A percentile compares a stretch with the other conserved stretches of the same genome.
Conservation (phyloP, 1,140 invertebrate genomes). For the Bombus turneri region DNA sequence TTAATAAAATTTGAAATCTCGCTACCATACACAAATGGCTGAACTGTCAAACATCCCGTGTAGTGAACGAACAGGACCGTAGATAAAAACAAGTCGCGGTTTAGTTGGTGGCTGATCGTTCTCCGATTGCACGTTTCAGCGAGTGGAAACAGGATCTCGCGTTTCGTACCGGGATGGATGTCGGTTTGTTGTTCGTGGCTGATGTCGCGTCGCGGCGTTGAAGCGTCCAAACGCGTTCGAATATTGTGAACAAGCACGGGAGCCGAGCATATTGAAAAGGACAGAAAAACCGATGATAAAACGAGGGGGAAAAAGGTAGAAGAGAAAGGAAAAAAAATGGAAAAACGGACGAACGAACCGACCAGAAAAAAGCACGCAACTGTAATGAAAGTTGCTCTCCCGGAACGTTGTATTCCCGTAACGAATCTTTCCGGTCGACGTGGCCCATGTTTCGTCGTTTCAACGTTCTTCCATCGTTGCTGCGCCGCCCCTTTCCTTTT, state of each 20-base stretch:
- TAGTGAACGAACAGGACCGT: not conserved
- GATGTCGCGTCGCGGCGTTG: not conserved
- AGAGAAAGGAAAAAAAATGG: not conserved
- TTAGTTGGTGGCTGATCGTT: not conserved
- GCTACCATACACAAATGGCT: not conserved
- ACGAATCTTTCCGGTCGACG: conserved; percentile 58
- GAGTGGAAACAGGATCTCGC: not conserved
- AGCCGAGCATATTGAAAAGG: conserved; percentile 21
- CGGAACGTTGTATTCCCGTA: conserved; percentile 38
- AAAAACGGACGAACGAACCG: not conserved
- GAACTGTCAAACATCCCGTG: not conserved
- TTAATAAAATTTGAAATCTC: not conserved
- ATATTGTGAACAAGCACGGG: not conserved
- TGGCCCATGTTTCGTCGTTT: conserved; percentile 40
- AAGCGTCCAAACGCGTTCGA: conserved; percentile 1
- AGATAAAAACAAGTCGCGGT: conserved; percentile 14
- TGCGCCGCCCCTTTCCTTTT: not conserved
- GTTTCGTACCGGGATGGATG: not conserved
- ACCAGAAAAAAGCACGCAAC: conserved; percentile 1
- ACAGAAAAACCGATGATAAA: conserved; percentile 15
- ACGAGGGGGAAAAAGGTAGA: not conserved
- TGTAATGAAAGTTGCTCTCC: conserved; percentile 53
- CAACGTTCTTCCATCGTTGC: conserved; percentile 23
- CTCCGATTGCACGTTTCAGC: not conserved
- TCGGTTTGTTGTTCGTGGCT: not conserved